Evolutionary conservation across 1,140 invertebrate genomes (phyloP).

Genomic region (Acyrthosiphon pisum): DNA sequence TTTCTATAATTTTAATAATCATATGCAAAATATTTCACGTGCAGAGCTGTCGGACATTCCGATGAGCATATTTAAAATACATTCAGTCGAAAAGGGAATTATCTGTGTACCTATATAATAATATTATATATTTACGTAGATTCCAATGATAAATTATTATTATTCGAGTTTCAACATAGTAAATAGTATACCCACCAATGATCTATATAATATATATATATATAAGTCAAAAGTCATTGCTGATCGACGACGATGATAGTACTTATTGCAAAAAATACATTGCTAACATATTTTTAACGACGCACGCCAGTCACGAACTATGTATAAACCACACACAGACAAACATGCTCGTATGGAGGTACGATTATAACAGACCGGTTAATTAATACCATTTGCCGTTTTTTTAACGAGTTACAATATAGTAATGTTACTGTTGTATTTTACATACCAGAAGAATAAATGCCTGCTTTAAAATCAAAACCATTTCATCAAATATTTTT

Average conservation of each 20-base stretch:
- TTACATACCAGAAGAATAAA: background rate
- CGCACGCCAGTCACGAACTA: background rate
- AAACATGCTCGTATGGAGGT: background rate
- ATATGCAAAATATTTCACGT: background rate
- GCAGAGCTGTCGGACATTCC: background rate
- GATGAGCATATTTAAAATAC: background rate
- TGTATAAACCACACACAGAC: background rate
- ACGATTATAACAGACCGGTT: slow-evolving; percentile 35
- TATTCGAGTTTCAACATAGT: background rate
- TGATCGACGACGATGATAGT: background rate
- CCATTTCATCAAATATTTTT: background rate
- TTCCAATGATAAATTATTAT: background rate
- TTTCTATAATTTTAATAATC: background rate
- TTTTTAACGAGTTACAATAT: slow-evolving; percentile 15
- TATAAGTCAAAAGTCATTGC: background rate
- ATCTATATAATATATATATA: background rate
- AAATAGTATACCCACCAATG: background rate
- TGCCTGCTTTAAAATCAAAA: background rate
- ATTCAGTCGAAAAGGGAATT: background rate
- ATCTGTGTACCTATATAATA: background rate
- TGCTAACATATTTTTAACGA: slow-evolving; percentile 25
- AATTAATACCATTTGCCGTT: background rate
- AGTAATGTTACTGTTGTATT: background rate
- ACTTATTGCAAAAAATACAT: background rate
- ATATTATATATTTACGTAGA: background rate